These are phyloP conservation scores for Strigamia transsilvanica DNA, from an alignment of 2,888 invertebrate species.

Conservation along the genomic window DNA sequence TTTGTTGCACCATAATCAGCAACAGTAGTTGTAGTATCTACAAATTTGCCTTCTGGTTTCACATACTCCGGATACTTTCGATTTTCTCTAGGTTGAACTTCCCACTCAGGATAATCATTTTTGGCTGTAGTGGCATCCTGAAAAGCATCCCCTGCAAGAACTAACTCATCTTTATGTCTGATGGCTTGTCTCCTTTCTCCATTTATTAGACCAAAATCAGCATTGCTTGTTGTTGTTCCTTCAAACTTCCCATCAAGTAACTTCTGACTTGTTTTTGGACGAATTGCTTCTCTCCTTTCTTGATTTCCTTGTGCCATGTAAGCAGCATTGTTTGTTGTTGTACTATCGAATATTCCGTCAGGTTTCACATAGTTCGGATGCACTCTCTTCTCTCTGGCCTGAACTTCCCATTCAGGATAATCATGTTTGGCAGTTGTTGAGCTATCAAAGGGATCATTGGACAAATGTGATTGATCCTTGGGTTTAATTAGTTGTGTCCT, in stretches of 20 bases:
- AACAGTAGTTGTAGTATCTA: too few relatives aligned
- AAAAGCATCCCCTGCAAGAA: not conserved
- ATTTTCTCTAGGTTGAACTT: too few relatives aligned
- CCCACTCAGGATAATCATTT: too few relatives aligned
- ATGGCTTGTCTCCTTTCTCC: not conserved
- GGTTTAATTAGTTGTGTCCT: conserved; percentile 4
- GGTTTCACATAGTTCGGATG: conserved; percentile 21
- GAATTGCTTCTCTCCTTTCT: too few relatives aligned
- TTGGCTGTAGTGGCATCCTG: too few relatives aligned
- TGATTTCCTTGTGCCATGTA: too few relatives aligned
- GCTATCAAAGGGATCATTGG: conserved; percentile 10
- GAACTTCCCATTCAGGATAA: conserved; percentile 51
- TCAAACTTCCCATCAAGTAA: conserved; percentile 15
- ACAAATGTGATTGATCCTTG: not conserved
- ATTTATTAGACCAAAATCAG: too few relatives aligned
- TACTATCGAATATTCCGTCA: not conserved
- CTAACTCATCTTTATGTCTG: not conserved
- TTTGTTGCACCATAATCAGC: not conserved
- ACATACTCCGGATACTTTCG: too few relatives aligned
- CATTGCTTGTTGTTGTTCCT: not conserved
- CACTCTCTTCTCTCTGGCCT: not conserved
- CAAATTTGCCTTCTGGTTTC: too few relatives aligned
- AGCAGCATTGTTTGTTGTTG: not conserved
- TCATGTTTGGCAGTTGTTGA: conserved; percentile 18
- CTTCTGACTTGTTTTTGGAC: too few relatives aligned